These are phyloP conservation scores for Malaclemys terrapin DNA, from an alignment of 2,113 vertebrate genomes.

Conservation along the genomic window DNA sequence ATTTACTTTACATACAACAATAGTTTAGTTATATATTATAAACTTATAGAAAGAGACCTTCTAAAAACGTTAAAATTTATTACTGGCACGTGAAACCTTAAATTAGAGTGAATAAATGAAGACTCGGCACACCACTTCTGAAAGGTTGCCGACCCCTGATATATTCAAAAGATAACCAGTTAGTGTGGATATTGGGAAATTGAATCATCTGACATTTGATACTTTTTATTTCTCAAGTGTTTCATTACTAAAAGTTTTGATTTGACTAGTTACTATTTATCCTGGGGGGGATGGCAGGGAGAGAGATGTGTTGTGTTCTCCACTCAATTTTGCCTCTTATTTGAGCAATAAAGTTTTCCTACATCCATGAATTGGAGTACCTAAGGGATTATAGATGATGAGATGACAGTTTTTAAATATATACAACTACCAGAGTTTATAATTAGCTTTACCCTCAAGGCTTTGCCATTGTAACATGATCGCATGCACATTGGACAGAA, in stretches of 20 bases:
- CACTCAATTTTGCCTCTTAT: background rate
- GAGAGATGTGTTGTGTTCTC: background rate
- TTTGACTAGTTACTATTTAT: background rate
- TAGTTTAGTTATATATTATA: too few relatives aligned
- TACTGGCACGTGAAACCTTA: too few relatives aligned
- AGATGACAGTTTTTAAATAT: background rate
- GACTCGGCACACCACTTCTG: too few relatives aligned
- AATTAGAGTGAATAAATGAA: too few relatives aligned
- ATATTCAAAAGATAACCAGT: background rate
- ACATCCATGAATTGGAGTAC: background rate
- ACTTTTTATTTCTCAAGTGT: background rate
- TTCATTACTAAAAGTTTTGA: background rate
- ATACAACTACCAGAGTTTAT: background rate
- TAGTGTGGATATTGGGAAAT: background rate
- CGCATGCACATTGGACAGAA: background rate
- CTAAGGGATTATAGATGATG: background rate
- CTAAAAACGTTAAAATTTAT: too few relatives aligned
- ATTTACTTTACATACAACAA: too few relatives aligned
- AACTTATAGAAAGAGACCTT: too few relatives aligned
- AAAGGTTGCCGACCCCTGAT: background rate
- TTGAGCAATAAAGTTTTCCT: conserved; percentile 14
- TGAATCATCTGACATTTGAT: background rate
- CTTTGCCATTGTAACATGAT: background rate
- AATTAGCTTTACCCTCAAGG: background rate
- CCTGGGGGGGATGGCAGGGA: background rate